Evolutionary conservation across 2,888 invertebrate genomes (phyloP).

Genomic region (Xestia rhomboidea): DNA sequence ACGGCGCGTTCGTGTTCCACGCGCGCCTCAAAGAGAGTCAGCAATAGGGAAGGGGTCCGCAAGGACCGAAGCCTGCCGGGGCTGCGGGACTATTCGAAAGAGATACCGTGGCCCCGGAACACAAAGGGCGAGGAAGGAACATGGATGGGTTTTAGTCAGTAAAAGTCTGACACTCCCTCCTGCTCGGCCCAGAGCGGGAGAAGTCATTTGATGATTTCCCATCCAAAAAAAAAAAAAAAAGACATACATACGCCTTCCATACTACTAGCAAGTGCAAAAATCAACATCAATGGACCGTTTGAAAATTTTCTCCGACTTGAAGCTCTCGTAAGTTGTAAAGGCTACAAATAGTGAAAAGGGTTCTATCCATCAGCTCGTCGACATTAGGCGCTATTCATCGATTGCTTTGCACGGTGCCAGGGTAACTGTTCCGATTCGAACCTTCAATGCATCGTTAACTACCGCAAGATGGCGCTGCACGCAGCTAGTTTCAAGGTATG

Average conservation of each 20-base stretch:
- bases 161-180: too few relatives aligned
- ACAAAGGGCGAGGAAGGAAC: too few relatives aligned
- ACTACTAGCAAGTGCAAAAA: background rate
- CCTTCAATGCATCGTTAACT: slow-evolving; percentile 57
- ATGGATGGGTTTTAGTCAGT: too few relatives aligned
- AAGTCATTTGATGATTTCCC: too few relatives aligned
- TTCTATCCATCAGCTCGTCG: slow-evolving; percentile 53
- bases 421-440: slow-evolving; percentile 41
- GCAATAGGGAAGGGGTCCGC: too few relatives aligned
- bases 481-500: slow-evolving; percentile 2
- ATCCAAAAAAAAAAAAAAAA: too few relatives aligned
- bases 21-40: too few relatives aligned
- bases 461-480: slow-evolving; percentile 45
- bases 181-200: too few relatives aligned
- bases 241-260: background rate
- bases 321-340: slow-evolving; percentile 47
- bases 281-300: slow-evolving; percentile 27
- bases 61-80: too few relatives aligned
- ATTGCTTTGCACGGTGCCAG: slow-evolving; percentile 36
- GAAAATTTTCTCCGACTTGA: slow-evolving; percentile 40
- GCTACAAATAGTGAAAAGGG: slow-evolving; percentile 57
- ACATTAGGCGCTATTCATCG: slow-evolving; percentile 64
- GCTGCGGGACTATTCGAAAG: too few relatives aligned
- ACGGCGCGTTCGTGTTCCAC: too few relatives aligned
- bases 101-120: too few relatives aligned